These are phyloP conservation scores for Caranx melampygus DNA, from an alignment of 2,113 vertebrate species.

Conservation along the genomic window DNA sequence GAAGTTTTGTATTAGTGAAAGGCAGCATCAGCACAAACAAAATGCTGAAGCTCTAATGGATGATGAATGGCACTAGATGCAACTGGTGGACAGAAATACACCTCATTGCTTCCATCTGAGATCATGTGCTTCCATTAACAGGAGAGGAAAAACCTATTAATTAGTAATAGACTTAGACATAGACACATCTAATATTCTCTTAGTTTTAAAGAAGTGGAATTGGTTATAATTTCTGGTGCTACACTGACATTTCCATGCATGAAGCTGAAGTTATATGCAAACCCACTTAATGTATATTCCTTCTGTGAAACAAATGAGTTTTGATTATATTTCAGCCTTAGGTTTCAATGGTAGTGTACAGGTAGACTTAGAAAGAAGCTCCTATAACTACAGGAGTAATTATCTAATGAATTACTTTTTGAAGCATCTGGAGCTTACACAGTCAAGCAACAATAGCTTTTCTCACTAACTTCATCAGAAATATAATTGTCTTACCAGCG, in stretches of 20 bases:
- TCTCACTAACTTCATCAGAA: conserved; percentile 58
- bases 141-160: conserved; percentile 2
- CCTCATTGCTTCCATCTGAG: conserved; percentile 14
- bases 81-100: conserved; percentile 28
- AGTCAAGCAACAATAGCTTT: conserved; percentile 35
- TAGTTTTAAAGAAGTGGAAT: conserved; percentile 17
- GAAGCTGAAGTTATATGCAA: background rate
- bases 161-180: background rate
- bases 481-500: conserved; percentile 38
- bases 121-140: background rate
- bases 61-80: conserved; percentile 38
- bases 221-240: background rate
- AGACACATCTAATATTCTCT: conserved; percentile 27
- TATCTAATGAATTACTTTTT: conserved; percentile 47
- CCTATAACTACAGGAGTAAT: conserved; percentile 11
- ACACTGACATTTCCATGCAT: conserved; percentile 3
- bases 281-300: conserved; percentile 16
- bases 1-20: conserved; percentile 67
- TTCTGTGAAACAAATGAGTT: conserved; percentile 27
- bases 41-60: conserved; percentile 51
- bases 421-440: conserved; percentile 15
- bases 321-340: conserved; percentile 44
- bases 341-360: conserved; percentile 16
- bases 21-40: conserved; percentile 70
- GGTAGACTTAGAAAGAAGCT: background rate